Conservation (phyloP, 2,797 vertebrate species). For the Phoebastria nigripes region DNA sequence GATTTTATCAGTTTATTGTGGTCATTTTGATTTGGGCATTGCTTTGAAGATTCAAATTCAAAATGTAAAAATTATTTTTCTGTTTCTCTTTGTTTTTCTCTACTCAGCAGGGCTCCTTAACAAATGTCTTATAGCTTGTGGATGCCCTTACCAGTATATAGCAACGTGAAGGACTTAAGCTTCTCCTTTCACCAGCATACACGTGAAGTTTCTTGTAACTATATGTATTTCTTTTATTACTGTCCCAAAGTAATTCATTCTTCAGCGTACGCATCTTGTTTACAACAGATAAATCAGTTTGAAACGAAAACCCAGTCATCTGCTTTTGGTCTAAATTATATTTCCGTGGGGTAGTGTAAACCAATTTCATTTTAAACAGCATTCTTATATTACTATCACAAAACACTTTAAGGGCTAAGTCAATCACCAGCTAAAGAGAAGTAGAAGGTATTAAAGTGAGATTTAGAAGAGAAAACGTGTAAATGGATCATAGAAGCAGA, state of each 20-base stretch:
- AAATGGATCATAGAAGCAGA: background rate
- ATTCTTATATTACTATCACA: background rate
- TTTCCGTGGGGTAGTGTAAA: background rate
- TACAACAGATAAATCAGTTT: background rate
- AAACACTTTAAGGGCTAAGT: conserved; percentile 3
- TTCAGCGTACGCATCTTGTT: background rate
- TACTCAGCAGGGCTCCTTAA: background rate
- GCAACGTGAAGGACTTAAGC: background rate
- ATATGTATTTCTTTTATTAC: background rate
- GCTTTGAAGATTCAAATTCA: background rate
- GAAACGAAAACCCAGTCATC: background rate
- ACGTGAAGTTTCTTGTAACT: background rate
- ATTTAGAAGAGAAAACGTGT: background rate
- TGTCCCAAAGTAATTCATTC: background rate
- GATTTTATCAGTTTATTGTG: background rate
- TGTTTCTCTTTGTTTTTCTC: background rate
- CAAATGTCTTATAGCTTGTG: background rate
- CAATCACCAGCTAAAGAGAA: background rate
- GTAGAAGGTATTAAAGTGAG: background rate
- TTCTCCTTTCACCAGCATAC: background rate
- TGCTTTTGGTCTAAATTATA: background rate
- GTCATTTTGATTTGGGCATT: background rate
- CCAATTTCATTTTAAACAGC: background rate
- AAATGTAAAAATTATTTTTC: background rate
- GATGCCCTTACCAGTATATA: background rate